Base-by-base conservation (phyloP, 2,113 vertebrate species). In the Ploceus nigricollis region DNA sequence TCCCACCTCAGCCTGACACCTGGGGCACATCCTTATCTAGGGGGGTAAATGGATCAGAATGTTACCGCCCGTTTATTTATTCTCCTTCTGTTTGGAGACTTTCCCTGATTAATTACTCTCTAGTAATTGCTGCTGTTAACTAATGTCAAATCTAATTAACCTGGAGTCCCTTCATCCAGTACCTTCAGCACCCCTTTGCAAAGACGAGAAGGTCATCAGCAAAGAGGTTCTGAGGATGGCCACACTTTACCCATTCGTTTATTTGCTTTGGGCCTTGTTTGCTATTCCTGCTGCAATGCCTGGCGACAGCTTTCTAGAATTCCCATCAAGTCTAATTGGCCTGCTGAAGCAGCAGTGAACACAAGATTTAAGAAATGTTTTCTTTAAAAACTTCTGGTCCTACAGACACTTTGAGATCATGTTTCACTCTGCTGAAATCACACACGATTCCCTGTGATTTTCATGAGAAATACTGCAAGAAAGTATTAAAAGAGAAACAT, bases 351-450 rank as follows among this genome's bases (percentile, higher is more conserved):
- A 97, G 97, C 97, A 97, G 97, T 82, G 97, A 98, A 96, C 97
- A 97, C 92, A 98, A 97, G 97, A 98, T 97, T 97, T 97, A 97
- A 97, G 98, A 97, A 98, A 97, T 99, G 98, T 99, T 99, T 99
- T 99, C 98, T 99, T 98, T 98, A 94, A 98, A 99, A 99, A 99
- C 99, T 98, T 98, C 98, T 98, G 98, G 98, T 98, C 97, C 95
- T 96, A 97, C 98, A 98, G 98, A 99, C 98, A 98, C 98, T 98
- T 98, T 96, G 98, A 98, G 98, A 98, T 99, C 98, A 91, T 96
- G 97, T 99, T 99, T 98, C 98, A 98, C 97, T 96, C 82, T 94
- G 98, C 98, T 98, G 97, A 98, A 98, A 98, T 98, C 98, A 98
- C 98, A 98, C 98, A 98, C 97, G 97, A 97, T 98, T 98, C 98